These are phyloP conservation scores for Tautogolabrus adspersus DNA, from an alignment of 2,113 vertebrate species.

Conservation along the genomic window DNA sequence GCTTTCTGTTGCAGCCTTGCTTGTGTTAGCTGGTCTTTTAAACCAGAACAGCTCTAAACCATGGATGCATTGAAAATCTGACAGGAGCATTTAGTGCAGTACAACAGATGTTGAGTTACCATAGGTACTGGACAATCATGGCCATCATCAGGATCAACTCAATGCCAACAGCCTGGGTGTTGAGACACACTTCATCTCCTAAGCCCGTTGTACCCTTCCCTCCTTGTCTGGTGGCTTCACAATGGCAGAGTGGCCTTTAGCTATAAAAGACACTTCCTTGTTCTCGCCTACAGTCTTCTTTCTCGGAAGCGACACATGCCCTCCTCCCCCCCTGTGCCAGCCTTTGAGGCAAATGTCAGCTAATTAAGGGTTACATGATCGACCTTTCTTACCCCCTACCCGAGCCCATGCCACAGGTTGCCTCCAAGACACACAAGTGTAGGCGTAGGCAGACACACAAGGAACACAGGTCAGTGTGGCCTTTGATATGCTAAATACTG, in stretches of 20 bases:
- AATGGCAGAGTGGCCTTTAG: slow-evolving; percentile 67
- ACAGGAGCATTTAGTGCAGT: neutral
- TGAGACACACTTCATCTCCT: slow-evolving; percentile 9
- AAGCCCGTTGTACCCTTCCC: slow-evolving; percentile 23
- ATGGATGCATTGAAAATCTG: neutral
- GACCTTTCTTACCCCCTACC: slow-evolving; percentile 74
- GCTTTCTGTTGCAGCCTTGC: too few relatives aligned
- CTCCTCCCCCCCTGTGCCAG: slow-evolving; percentile 19
- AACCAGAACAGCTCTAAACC: neutral
- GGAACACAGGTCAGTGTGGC: slow-evolving; percentile 42
- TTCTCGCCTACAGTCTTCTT: slow-evolving; percentile 30
- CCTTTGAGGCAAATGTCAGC: slow-evolving; percentile 83
- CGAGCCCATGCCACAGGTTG: slow-evolving; percentile 7
- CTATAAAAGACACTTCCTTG: slow-evolving; percentile 32
- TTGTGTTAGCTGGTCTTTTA: neutral
- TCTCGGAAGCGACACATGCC: slow-evolving; percentile 34
- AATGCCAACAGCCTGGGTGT: neutral
- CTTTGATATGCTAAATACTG: slow-evolving; percentile 64
- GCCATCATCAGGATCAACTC: neutral
- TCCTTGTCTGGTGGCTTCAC: slow-evolving; percentile 36
- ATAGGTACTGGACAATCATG: neutral
- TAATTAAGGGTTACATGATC: slow-evolving; percentile 79
- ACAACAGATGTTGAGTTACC: neutral
- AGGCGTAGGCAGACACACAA: neutral
- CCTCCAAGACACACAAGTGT: slow-evolving; percentile 10